phyloP scores from a whole-genome alignment of 2,113 vertebrate species.

The Donacobius atricapilla region DNA sequence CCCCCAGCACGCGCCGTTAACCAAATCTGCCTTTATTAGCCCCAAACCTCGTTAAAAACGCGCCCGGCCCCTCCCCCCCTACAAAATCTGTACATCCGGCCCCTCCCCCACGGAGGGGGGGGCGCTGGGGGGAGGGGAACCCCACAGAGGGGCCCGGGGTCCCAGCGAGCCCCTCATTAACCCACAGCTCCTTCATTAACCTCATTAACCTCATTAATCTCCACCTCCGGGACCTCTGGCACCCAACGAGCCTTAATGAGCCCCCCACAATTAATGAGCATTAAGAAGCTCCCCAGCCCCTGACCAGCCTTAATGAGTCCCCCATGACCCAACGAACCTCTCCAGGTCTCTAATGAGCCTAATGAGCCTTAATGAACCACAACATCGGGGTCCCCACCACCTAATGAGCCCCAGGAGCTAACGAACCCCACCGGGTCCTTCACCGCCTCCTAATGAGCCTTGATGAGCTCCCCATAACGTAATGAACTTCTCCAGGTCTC shows the following conservation, averaged over 20 bases:
- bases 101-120: background rate
- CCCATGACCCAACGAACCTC: background rate
- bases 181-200: no score
- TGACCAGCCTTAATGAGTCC: background rate
- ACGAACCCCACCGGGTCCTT: no score
- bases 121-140: no score
- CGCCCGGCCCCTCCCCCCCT: background rate
- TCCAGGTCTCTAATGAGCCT: background rate
- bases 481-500: no score
- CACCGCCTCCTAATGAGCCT: no score
- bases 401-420: no score
- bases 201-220: background rate
- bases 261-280: background rate
- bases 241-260: background rate
- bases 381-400: no score
- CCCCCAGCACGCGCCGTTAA: background rate
- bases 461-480: no score
- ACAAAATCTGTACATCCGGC: background rate
- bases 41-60: background rate
- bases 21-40: background rate
- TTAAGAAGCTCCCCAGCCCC: background rate
- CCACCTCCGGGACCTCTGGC: background rate
- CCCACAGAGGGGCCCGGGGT: background rate
- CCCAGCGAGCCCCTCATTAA: background rate
- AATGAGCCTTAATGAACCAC: no score